Evolutionary conservation across 2,888 invertebrate genomes (phyloP), one percentile per base, ranked within the genome.

Genomic region (Augochlorella aurata): DNA sequence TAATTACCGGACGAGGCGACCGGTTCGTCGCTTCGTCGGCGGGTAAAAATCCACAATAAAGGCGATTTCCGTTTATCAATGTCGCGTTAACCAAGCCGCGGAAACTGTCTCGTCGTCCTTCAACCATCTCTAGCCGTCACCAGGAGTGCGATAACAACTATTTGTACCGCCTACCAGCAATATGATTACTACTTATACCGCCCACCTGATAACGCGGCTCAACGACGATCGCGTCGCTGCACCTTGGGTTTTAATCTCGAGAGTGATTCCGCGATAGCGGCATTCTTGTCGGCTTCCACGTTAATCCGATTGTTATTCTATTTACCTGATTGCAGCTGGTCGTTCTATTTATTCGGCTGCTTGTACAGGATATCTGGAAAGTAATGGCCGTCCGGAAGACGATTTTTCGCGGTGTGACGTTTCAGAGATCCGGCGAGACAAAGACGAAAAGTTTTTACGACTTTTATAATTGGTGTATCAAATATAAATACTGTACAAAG

Each of bases 1-100:
- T 87, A 85, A 87, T 87, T 87, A 85, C 75, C 58, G 29, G 52
- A 38, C 45, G 21, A 45, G 50, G 24, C 75, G 74, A 47, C 50
- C 65, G 77, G 68, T 84, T 86, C 77, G 79, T 86, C n/a, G 49
- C 50, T 58, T 24, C 52, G 65, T 63, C 72, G 72, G 47, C 77
- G 65, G 29, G 52, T 16, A 83, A 86, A 85, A 86, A 79, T 87
- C 81, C 66, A 69, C 72, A 74, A 68, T 65, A 85, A 86, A 79
- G 72, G 78, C 74, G n/a, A 45, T 52, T 45, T 61, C 52, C 71
- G 77, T 79, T 85, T 75, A 68, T 67, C 50, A 72, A 50, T 44
- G 74, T 77, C 65, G 77, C 24, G 79, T 85, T 77, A 69, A 75
- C 63, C 58, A 5, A 58, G 21, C 69, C 65, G 47, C 58, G 68